A percentile compares a stretch with the other conserved stretches of the same genome.
Evolutionary conservation across 2,113 vertebrate genomes (phyloP).

Genomic region (Siniperca chuatsi): DNA sequence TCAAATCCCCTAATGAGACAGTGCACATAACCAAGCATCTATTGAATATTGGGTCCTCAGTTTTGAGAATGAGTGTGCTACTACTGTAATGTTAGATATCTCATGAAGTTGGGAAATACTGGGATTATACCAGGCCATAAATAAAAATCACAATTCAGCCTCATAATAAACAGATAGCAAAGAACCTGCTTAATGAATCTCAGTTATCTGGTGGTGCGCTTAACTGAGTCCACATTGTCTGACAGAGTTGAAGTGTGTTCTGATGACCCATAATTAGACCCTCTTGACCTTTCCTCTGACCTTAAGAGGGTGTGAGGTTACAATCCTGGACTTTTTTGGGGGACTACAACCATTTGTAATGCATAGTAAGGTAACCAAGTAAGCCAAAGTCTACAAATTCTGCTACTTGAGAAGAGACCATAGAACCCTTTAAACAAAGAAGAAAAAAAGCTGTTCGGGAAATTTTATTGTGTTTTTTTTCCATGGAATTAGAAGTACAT

Average conservation of each 20-base stretch:
- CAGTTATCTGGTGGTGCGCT: slow-evolving; percentile 51
- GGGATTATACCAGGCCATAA: neutral
- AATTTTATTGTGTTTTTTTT: neutral
- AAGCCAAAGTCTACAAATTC: neutral
- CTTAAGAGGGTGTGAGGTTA: slow-evolving; percentile 46
- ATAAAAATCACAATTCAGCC: slow-evolving; percentile 1
- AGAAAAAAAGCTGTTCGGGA: neutral
- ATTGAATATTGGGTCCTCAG: too few relatives aligned
- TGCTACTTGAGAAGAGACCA: neutral
- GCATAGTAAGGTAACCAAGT: neutral
- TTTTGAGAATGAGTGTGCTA: neutral
- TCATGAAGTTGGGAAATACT: neutral
- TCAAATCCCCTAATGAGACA: neutral
- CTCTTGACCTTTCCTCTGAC: slow-evolving; percentile 69
- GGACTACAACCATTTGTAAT: neutral
- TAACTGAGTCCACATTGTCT: slow-evolving; percentile 35
- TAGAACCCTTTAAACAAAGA: neutral
- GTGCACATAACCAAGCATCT: neutral
- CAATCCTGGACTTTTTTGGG: neutral
- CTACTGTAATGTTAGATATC: neutral
- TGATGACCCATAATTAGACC: slow-evolving; percentile 63
- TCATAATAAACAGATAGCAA: slow-evolving; percentile 1
- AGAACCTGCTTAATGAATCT: slow-evolving; percentile 9
- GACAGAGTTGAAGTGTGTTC: slow-evolving; percentile 72
- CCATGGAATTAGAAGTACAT: neutral